A percentile compares a stretch with the other conserved stretches of the same genome.
Conservation (phyloP, 2,888 invertebrate genomes). For the Litoditis marina region DNA sequence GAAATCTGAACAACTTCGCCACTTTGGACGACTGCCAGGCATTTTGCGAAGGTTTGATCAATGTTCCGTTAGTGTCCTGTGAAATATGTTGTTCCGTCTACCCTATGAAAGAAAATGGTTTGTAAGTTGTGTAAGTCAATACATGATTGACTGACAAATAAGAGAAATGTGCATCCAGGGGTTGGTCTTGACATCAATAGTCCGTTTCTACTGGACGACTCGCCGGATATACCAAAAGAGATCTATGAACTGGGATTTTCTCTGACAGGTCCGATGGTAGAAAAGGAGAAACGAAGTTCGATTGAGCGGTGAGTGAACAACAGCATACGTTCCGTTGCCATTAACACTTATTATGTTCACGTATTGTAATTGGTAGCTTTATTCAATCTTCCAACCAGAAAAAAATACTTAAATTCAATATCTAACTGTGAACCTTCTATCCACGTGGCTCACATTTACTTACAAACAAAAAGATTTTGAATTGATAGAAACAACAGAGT, state of each 20-base stretch:
- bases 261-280: conserved; percentile 38
- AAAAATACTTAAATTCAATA: no score
- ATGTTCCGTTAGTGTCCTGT: no score
- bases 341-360: background rate
- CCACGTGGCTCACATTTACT: no score
- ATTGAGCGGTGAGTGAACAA: background rate
- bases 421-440: no score
- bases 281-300: background rate
- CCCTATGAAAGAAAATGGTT: no score
- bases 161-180: conserved; percentile 25
- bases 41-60: conserved; percentile 36
- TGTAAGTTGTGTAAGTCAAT: background rate
- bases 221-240: conserved; percentile 23
- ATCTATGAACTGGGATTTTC: conserved; percentile 47
- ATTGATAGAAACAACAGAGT: no score
- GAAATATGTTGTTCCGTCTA: no score
- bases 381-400: no score
- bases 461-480: no score
- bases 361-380: no score
- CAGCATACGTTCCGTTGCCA: background rate
- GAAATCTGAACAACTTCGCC: conserved; percentile 56
- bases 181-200: conserved; percentile 37
- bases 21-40: conserved; percentile 43
- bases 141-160: background rate
- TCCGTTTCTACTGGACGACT: conserved; percentile 33